Base-by-base conservation (phyloP, 2,113 vertebrate genomes). In the Nannobrachium achirus region DNA sequence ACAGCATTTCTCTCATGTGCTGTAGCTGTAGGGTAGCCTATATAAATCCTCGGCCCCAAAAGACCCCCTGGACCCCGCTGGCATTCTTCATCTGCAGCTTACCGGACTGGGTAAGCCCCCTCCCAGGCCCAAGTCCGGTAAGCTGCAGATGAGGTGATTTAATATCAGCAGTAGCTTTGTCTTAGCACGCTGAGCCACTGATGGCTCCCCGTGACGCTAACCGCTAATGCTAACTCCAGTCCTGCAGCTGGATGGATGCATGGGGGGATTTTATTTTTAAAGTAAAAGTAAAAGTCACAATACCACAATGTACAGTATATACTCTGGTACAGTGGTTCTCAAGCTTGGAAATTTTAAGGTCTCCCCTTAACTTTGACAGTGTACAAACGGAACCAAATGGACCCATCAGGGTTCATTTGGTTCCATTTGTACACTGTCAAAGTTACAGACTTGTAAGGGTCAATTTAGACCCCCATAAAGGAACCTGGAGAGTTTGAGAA, bases 21-120 rank as follows among this genome's bases (percentile, higher is more conserved):
- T 72, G 66, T 59, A 48, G 25, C 64, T 15, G 49, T 10, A 18
- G 38, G 66, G 46, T 66, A n/a, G n/a, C n/a, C n/a, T n/a, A n/a
- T n/a, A 77, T 83, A 87, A 83, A 81, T 83, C 79, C 85, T 53
- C 39, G 41, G 63, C 63, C n/a, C 69, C 8, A 0, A 65, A 81
- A 78, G 80, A 66, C 69, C 58, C 42, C 67, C n/a, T 13, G 39
- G 73, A 55, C 42, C 19, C 14, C 3, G 25, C n/a, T 40, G 3
- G 58, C 50, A 76, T 69, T 67, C 73, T 33, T 33, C 25, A 33
- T 33, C 25, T 33, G 25, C 25, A 33, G 25, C 25, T 33, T 33
- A 33, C 25, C 25, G 25, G 25, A 33, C 25, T 1, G 25, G 6
- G n/a, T n/a, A n/a, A n/a, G n/a, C 64, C 57, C 39, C 56, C 52